Conservation (phyloP, 2,113 vertebrate genomes). For the Penelope pileata region DNA sequence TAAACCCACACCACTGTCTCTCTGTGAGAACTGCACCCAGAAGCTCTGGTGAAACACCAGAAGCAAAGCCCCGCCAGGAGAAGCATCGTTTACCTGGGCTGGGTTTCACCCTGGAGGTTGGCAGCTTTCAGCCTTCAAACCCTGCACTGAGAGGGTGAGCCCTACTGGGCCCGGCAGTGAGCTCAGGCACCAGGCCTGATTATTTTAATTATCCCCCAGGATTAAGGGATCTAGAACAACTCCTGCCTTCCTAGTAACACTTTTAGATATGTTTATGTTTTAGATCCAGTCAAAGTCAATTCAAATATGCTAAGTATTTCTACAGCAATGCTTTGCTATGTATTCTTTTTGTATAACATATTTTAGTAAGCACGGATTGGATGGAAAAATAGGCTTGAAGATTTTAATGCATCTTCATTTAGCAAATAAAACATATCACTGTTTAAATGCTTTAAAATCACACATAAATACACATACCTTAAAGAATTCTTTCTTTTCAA, state of each 20-base stretch:
- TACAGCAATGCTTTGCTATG: background rate
- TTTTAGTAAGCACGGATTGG: background rate
- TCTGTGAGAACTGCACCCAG: background rate
- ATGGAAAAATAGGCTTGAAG: background rate
- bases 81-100: background rate
- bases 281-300: background rate
- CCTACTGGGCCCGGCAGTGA: background rate
- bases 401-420: background rate
- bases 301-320: background rate
- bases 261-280: background rate
- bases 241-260: background rate
- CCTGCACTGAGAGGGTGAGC: background rate
- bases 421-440: background rate
- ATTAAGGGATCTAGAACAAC: background rate
- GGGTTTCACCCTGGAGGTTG: background rate
- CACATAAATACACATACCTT: constrained; percentile 80
- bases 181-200: background rate
- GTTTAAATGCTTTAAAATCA: background rate
- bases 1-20: background rate
- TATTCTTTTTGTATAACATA: background rate
- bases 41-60: background rate
- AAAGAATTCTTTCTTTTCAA: constrained; percentile 95
- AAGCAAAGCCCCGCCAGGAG: background rate
- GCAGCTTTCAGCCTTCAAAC: background rate
- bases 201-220: background rate